Evolutionary conservation across 2,888 invertebrate genomes (phyloP).

Genomic region (Serripes groenlandicus): DNA sequence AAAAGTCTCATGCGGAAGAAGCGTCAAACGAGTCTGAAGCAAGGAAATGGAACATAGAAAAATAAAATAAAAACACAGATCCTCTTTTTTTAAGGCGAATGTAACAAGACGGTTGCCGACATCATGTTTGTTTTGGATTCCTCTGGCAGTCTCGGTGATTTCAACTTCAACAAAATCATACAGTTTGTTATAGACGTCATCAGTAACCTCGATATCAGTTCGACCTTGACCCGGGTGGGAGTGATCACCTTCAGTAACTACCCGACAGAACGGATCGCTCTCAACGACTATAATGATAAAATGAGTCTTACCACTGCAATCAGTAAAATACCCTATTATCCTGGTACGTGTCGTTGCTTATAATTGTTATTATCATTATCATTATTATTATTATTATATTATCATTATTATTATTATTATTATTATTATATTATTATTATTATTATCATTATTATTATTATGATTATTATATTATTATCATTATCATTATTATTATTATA

Average conservation of each 20-base stretch:
- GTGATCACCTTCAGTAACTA: conserved; percentile 61
- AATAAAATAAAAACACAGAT: too few relatives aligned
- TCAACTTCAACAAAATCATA: conserved; percentile 48
- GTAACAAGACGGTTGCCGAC: conserved; percentile 59
- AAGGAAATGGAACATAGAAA: too few relatives aligned
- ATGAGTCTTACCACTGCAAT: conserved; percentile 48
- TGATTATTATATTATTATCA: too few relatives aligned
- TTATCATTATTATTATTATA: too few relatives aligned
- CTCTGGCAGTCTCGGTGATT: conserved; percentile 56
- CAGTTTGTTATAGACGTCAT: conserved; percentile 54
- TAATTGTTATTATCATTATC: too few relatives aligned
- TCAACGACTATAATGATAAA: conserved; percentile 45
- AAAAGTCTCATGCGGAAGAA: too few relatives aligned
- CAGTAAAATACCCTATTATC: conserved; percentile 50
- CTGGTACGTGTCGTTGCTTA: conserved; percentile 54
- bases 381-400: too few relatives aligned
- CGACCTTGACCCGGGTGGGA: conserved; percentile 49
- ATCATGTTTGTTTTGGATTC: conserved; percentile 60
- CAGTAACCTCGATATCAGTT: conserved; percentile 53
- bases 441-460: too few relatives aligned
- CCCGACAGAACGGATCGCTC: conserved; percentile 35
- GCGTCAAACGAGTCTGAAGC: too few relatives aligned
- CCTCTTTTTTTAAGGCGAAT: conserved; percentile 39
- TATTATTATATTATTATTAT: too few relatives aligned
- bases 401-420: too few relatives aligned